phyloP scores from a whole-genome alignment of 2,113 vertebrate species.

The Brevimyrus niger region DNA sequence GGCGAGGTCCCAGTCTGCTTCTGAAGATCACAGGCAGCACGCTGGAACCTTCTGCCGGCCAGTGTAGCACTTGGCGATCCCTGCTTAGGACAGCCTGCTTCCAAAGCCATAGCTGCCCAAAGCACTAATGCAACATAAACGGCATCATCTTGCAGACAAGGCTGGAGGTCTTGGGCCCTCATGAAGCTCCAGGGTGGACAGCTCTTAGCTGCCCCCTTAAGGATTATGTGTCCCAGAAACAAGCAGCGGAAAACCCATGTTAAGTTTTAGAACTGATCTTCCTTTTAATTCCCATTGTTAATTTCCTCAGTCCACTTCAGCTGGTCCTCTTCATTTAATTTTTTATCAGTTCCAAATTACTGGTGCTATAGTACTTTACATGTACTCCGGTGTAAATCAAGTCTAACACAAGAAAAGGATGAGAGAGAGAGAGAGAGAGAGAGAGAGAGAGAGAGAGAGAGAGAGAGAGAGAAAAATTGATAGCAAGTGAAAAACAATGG shows the following conservation, averaged over 20 bases:
- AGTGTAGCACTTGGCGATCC: slow-evolving; percentile 45
- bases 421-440: not conserved
- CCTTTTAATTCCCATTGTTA: not conserved
- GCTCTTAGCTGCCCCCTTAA: slow-evolving; percentile 27
- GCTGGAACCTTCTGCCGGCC: not conserved
- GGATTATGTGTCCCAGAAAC: not conserved
- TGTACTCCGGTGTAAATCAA: not conserved
- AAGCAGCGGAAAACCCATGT: not conserved
- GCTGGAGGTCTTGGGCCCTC: slow-evolving; percentile 57
- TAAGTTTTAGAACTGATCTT: not conserved
- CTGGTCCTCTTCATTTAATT: not conserved
- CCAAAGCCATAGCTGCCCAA: slow-evolving; percentile 65
- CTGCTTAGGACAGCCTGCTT: slow-evolving; percentile 54
- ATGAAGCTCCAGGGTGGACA: slow-evolving; percentile 59
- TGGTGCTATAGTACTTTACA: not conserved
- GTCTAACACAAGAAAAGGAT: slow-evolving; percentile 23
- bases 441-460: slow-evolving; percentile 21
- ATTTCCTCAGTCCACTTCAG: not conserved
- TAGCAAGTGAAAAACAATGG: slow-evolving; percentile 25
- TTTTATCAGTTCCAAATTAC: not conserved
- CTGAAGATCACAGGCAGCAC: slow-evolving; percentile 19
- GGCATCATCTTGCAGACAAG: slow-evolving; percentile 64
- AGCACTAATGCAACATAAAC: slow-evolving; percentile 52
- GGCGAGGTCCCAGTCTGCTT: slow-evolving; percentile 45
- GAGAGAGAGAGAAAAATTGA: not conserved